phyloP scores from a whole-genome alignment of 2,888 invertebrate genomes.

The Melanostoma scalare region DNA sequence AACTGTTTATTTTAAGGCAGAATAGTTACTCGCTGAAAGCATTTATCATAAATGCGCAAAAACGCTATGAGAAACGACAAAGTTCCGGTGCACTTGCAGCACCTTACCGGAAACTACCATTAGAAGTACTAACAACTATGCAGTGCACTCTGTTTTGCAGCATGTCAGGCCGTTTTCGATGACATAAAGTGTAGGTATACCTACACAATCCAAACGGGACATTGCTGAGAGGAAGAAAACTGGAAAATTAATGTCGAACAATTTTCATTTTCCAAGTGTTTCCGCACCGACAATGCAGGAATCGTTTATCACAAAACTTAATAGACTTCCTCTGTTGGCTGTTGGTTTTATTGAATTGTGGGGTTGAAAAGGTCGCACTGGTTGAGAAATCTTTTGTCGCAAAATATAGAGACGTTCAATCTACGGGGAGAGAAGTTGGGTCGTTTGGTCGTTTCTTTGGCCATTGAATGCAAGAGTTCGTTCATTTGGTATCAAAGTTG shows the following conservation, averaged over 20 bases:
- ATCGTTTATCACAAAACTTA: slow-evolving; percentile 72
- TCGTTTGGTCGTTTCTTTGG: no score
- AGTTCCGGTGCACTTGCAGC: slow-evolving; percentile 72
- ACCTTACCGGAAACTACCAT: slow-evolving; percentile 67
- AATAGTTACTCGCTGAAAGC: slow-evolving; percentile 35
- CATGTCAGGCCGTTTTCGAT: slow-evolving; percentile 57
- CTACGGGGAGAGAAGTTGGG: no score
- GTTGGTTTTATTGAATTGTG: slow-evolving; percentile 50
- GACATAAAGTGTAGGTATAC: slow-evolving; percentile 49
- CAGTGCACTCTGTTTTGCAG: slow-evolving; percentile 52
- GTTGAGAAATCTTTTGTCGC: no score
- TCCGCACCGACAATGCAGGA: slow-evolving; percentile 72
- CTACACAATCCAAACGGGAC: neutral
- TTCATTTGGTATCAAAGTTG: no score
- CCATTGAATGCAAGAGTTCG: no score
- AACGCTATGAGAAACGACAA: slow-evolving; percentile 57
- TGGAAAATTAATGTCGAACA: slow-evolving; percentile 68
- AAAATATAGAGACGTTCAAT: no score
- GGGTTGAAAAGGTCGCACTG: no score
- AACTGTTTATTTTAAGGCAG: slow-evolving; percentile 22
- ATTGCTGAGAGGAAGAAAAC: slow-evolving; percentile 9
- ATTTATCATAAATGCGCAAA: slow-evolving; percentile 67
- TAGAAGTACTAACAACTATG: slow-evolving; percentile 53
- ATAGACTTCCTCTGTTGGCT: slow-evolving; percentile 65
- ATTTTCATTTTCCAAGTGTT: slow-evolving; percentile 72